These are phyloP conservation scores for Dromius quadrimaculatus DNA, from an alignment of 2,888 invertebrate species.

Conservation along the genomic window DNA sequence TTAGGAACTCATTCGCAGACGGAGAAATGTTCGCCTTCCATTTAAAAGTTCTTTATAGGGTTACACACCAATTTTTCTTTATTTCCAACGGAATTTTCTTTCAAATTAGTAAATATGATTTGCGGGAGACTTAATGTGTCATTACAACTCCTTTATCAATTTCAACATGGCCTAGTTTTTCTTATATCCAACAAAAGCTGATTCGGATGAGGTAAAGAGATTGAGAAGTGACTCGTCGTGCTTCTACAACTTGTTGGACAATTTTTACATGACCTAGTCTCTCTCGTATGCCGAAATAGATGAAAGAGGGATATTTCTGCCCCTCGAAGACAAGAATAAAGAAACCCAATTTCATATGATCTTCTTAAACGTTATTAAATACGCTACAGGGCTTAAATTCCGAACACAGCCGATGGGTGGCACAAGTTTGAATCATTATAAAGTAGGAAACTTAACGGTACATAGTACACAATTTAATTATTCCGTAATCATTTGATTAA, in stretches of 20 bases:
- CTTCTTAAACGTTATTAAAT: constrained; percentile 4
- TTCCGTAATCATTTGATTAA: constrained; percentile 49
- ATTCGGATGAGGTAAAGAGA: too few species aligned
- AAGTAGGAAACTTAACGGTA: constrained; percentile 24
- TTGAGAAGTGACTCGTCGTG: too few species aligned
- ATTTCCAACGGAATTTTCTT: constrained; percentile 17
- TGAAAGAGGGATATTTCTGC: too few species aligned
- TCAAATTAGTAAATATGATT: constrained; percentile 32
- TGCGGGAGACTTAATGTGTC: too few species aligned
- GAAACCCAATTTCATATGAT: constrained; percentile 3
- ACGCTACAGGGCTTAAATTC: constrained; percentile 16
- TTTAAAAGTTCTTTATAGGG: constrained; percentile 31
- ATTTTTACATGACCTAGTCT: too few species aligned
- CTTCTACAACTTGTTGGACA: too few species aligned
- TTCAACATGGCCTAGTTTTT: too few species aligned
- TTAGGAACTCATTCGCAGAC: constrained; percentile 41
- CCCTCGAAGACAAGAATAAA: background rate
- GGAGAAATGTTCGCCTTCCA: constrained; percentile 17
- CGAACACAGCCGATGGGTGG: background rate
- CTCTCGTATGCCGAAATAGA: too few species aligned
- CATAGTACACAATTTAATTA: constrained; percentile 46
- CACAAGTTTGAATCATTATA: constrained; percentile 22
- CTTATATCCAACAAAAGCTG: too few species aligned
- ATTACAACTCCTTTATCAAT: too few species aligned
- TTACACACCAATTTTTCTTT: constrained; percentile 30